Base-by-base conservation (phyloP, 1,140 invertebrate species). In the Chironomus tepperi region DNA sequence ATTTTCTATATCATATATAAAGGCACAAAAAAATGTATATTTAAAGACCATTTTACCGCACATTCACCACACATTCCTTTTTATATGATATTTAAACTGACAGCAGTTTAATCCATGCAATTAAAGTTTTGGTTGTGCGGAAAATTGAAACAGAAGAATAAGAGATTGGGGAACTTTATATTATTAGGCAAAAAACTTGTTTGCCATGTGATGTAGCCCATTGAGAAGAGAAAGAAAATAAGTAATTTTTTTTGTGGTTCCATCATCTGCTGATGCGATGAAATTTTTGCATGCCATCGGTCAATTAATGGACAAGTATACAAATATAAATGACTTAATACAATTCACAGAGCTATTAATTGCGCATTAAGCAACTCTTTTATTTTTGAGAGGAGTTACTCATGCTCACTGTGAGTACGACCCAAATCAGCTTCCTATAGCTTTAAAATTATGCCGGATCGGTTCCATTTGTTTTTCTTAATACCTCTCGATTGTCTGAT, bases 311-410 rank as follows among this genome's bases (percentile, higher is more conserved):
- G 15, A n/a, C 19, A 19, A 21, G 18, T 70, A 9, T 34, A 34
- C 24, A 34, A 34, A 34, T 34, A 34, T 34, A 70, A 70, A 70
- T 70, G 65, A 21, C 65, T 70, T 70, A 70, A 70, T 70, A 70
- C 18, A 70, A 70, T 70, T 9, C 10, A 70, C 3, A 70, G 19
- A 70, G 65, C 65, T 70, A 19, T 70, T 70, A 70, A 70, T 70
- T 70, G 19, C 16, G 19, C 65, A 70, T 70, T 70, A 70, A 70
- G 65, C 8, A 19, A 18, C 16, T 70, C 0, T 16, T 9, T 67
- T 16, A 10, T 15, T 19, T 19, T 70, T 18, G 19, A 7, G 18
- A 70, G 10, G 65, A 57, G n/a, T 57, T 12, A n/a, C 47, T 34
- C 24, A 2, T 34, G 24, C 24, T 34, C 47, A 57, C n/a, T 15